Base-by-base conservation (phyloP, 1,140 invertebrate genomes). In the Polyergus mexicanus region DNA sequence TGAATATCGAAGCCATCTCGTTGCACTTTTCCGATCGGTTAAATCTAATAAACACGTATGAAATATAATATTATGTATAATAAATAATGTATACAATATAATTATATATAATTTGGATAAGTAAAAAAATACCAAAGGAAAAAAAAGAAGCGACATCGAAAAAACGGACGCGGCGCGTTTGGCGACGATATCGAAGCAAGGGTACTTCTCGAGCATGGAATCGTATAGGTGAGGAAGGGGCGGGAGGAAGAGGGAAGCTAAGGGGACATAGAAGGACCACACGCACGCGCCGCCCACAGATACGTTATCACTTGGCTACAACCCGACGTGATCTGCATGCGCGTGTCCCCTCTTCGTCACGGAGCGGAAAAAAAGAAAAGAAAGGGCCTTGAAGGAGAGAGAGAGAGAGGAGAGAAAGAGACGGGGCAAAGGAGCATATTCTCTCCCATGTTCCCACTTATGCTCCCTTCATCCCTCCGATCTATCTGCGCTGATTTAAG, bases 211-310 rank as follows among this genome's bases (percentile, higher is more conserved):
- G 54, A 74, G 84, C 65, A 75, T 58, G 85, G 44, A 47, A 47
- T 47, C 44, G 44, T 47, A 47, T 11, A 47, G 13, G 85, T 71
- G 80, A 83, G 62, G 84, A 71, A 69, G 11, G 77, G 25, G 65
- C 58, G 11, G 11, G 62, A 54, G 62, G 7, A 28, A 62, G 83
- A 69, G 84, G 56, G 28, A 41, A 84, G 62, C 63, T 44, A 89
- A 80, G 85, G 91, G 89, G 93, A 94, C 92, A 94, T 87, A 88
- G 88, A 83, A 84, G 92, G 94, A 95, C 94, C 94, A 95, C 94
- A 95, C 94, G 92, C 93, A 93, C 92, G 92, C 91, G 90, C 93
- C 94, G 94, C 94, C 94, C 94, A 95, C 94, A 94, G 94, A 94
- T 94, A 94, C 91, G 91, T 90, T 94, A 95, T 94, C 94, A 94